Percentiles rank a stretch among this genome's conserved stretches.
phyloP scores from a whole-genome alignment of 2,797 vertebrate species.

The Molossus alvarezi region DNA sequence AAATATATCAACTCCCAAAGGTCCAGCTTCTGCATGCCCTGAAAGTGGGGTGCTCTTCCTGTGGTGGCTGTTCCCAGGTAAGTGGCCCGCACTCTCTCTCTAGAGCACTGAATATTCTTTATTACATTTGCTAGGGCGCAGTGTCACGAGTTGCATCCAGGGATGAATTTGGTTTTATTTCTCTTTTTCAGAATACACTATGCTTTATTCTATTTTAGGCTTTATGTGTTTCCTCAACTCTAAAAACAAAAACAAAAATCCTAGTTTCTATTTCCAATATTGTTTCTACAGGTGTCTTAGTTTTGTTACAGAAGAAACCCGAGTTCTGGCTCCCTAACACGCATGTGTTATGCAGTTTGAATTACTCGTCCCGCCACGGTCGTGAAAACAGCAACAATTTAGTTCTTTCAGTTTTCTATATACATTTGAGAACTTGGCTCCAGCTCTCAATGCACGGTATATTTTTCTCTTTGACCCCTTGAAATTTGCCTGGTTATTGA shows the following conservation, averaged over 20 bases:
- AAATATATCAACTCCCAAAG: too few species aligned
- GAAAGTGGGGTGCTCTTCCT: too few species aligned
- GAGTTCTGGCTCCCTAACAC: not conserved
- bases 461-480: not conserved
- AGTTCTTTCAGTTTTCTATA: not conserved
- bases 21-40: not conserved
- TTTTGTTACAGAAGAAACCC: not conserved
- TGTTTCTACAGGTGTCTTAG: not conserved
- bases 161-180: not conserved
- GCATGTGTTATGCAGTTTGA: not conserved
- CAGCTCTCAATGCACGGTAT: not conserved
- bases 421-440: not conserved
- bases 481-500: too few species aligned
- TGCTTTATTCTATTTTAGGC: too few species aligned
- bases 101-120: not conserved
- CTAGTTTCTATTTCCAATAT: not conserved
- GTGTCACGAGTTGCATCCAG: too few species aligned
- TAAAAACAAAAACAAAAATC: too few species aligned
- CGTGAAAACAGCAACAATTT: not conserved
- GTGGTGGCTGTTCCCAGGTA: too few species aligned
- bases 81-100: not conserved
- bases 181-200: not conserved
- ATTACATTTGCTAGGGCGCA: rapidly evolving
- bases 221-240: too few species aligned
- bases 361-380: not conserved